phyloP scores from a whole-genome alignment of 1,140 invertebrate species.

The Maconellicoccus hirsutus region DNA sequence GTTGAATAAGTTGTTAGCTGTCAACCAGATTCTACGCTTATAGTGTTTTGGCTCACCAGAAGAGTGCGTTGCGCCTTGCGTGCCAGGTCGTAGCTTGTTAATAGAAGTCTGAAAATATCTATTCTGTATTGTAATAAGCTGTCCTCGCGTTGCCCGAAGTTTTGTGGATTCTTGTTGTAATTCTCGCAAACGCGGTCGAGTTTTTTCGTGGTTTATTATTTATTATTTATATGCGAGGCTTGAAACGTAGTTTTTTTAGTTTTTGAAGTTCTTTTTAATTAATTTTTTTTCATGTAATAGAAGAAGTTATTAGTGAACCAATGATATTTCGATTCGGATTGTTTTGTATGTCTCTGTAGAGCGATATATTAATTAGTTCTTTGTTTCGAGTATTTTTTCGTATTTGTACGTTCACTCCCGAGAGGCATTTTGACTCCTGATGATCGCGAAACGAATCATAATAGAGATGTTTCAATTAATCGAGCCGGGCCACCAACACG shows the following conservation, averaged over 20 bases:
- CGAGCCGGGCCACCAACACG: not conserved
- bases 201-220: not conserved
- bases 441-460: not conserved
- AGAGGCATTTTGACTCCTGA: not conserved
- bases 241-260: no score
- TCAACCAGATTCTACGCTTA: constrained; percentile 20
- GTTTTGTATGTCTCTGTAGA: not conserved
- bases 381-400: not conserved
- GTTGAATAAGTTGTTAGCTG: constrained; percentile 20
- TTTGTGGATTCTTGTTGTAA: not conserved
- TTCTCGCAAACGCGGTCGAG: not conserved
- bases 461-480: not conserved
- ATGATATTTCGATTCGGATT: not conserved
- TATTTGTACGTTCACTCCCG: not conserved
- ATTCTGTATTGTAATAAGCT: constrained; percentile 19
- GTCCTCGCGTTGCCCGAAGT: not conserved
- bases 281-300: no score
- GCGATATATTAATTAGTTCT: not conserved
- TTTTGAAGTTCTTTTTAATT: no score
- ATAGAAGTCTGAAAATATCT: constrained; percentile 20
- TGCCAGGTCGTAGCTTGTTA: constrained; percentile 4
- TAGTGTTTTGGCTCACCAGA: not conserved
- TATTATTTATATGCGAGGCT: not conserved
- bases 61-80: not conserved
- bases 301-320: not conserved